Evolutionary conservation across 2,888 invertebrate species (phyloP).

Genomic region (Pseudococcus viburni): DNA sequence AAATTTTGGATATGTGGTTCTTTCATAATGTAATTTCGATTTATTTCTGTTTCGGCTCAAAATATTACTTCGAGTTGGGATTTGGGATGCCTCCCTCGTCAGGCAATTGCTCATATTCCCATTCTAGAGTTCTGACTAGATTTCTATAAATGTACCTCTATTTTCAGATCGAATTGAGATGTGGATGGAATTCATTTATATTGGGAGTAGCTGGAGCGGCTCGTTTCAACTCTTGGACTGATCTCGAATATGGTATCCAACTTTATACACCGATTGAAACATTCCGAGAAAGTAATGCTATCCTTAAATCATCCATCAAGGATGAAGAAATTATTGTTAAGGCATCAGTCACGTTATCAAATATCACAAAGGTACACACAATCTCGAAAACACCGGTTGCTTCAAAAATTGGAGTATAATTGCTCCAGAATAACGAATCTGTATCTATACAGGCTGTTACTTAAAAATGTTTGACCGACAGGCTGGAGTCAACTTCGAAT

Average conservation of each 20-base stretch:
- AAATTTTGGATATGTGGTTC: too few species aligned
- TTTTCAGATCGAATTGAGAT: constrained; percentile 79
- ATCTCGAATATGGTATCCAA: constrained; percentile 85
- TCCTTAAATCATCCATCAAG: constrained; percentile 77
- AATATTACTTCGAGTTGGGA: too few species aligned
- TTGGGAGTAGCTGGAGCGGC: constrained; percentile 86
- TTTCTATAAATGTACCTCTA: neutral
- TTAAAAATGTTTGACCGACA: constrained; percentile 43
- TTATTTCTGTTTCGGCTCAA: too few species aligned
- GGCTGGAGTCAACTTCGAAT: constrained; percentile 68
- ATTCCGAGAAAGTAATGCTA: constrained; percentile 83
- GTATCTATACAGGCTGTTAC: constrained; percentile 10
- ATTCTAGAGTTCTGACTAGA: neutral
- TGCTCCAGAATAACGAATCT: too few species aligned
- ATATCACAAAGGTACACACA: constrained; percentile 64
- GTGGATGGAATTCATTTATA: constrained; percentile 82
- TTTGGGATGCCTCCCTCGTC: too few species aligned
- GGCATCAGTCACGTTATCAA: constrained; percentile 79
- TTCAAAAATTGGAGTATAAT: too few species aligned
- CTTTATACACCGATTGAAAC: constrained; percentile 84
- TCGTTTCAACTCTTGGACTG: constrained; percentile 78
- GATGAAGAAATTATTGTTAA: constrained; percentile 79
- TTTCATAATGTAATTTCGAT: too few species aligned
- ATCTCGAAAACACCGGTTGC: neutral
- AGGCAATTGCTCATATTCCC: too few species aligned